Percentiles rank a stretch among this genome's conserved stretches.
phyloP scores from a whole-genome alignment of 1,140 invertebrate genomes.

The Cydia amplana region DNA sequence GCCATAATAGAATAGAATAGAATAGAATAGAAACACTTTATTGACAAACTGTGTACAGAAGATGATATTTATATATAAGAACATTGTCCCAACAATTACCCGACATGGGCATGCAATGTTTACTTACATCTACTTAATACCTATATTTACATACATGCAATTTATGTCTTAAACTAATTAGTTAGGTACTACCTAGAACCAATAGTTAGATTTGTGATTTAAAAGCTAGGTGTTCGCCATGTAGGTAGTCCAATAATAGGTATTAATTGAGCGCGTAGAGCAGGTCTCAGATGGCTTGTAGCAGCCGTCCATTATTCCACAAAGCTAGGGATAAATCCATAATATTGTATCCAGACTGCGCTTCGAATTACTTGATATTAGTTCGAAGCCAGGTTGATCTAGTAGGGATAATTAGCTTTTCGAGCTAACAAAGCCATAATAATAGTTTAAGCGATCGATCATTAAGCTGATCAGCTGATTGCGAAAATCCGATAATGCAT shows the following conservation, averaged over 20 bases:
- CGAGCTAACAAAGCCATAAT: constrained; percentile 6
- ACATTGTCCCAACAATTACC: too few relatives aligned
- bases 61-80: too few relatives aligned
- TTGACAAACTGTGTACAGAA: too few relatives aligned
- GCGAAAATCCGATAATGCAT: neutral
- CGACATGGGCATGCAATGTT: too few relatives aligned
- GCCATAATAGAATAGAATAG: too few relatives aligned
- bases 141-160: too few relatives aligned
- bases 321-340: constrained; percentile 68
- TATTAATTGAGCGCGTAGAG: constrained; percentile 57
- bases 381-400: constrained; percentile 53
- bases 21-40: too few relatives aligned
- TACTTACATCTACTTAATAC: too few relatives aligned
- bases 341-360: constrained; percentile 64
- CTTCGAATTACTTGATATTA: constrained; percentile 72
- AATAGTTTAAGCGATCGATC: constrained; percentile 1
- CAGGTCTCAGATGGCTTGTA: constrained; percentile 67
- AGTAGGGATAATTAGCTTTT: constrained; percentile 49
- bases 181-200: too few relatives aligned
- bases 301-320: constrained; percentile 61
- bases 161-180: too few relatives aligned
- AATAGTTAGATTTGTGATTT: too few relatives aligned
- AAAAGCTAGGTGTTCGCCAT: too few relatives aligned
- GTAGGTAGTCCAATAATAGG: constrained; percentile 48
- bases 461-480: neutral